These are phyloP conservation scores for Villa cingulata DNA, from an alignment of 2,888 invertebrate genomes.

Conservation along the genomic window DNA sequence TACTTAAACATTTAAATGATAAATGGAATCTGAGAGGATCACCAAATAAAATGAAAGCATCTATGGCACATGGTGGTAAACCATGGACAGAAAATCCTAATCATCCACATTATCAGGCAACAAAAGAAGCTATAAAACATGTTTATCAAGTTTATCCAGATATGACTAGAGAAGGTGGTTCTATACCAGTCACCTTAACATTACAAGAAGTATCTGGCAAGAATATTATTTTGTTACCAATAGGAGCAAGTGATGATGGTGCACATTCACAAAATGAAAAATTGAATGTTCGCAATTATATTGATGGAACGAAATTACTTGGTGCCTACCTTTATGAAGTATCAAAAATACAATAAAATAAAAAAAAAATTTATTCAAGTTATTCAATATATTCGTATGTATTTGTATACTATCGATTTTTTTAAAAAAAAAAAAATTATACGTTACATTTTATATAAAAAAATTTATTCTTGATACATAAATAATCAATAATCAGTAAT, in stretches of 20 bases:
- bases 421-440: too few species aligned
- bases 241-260: constrained; percentile 88
- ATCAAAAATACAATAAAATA: constrained; percentile 21
- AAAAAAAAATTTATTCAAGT: too few species aligned
- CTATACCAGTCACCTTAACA: constrained; percentile 91
- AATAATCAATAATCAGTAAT: too few species aligned
- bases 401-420: too few species aligned
- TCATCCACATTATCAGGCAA: constrained; percentile 87
- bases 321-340: constrained; percentile 78
- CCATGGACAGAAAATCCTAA: constrained; percentile 89
- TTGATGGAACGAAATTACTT: constrained; percentile 84
- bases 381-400: too few species aligned
- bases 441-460: too few species aligned
- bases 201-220: constrained; percentile 84
- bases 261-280: constrained; percentile 99
- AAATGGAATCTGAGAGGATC: constrained; percentile 68
- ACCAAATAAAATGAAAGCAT: constrained; percentile 64
- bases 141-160: constrained; percentile 86
- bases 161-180: constrained; percentile 92
- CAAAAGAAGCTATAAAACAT: constrained; percentile 60
- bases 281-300: constrained; percentile 80
- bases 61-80: constrained; percentile 59
- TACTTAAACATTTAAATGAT: constrained; percentile 60
- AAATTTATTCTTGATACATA: too few species aligned
- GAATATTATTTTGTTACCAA: constrained; percentile 86